Conservation (phyloP, 2,113 vertebrate genomes). For the Prionailurus viverrinus region DNA sequence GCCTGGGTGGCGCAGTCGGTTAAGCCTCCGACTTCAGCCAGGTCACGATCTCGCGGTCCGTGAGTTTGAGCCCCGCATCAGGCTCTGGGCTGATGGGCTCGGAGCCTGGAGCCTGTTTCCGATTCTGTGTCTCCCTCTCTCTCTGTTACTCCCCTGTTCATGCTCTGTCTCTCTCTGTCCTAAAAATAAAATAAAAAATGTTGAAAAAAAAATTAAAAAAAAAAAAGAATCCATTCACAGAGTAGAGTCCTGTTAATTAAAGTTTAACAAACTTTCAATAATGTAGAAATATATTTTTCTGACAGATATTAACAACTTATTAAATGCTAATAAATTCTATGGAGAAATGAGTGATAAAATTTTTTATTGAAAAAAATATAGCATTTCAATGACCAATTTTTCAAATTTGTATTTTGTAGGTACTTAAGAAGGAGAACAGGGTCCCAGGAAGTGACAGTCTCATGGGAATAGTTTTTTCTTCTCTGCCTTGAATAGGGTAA, state of each 20-base stretch:
- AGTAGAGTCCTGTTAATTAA: neutral
- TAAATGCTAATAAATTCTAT: constrained; percentile 17
- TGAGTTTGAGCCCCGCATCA: too few relatives aligned
- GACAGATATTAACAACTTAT: neutral
- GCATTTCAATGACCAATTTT: neutral
- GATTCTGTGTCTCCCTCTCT: too few relatives aligned
- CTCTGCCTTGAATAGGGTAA: neutral
- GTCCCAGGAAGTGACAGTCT: neutral
- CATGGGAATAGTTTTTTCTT: neutral
- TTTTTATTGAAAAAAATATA: neutral
- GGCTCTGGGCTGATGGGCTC: too few relatives aligned
- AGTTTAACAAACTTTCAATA: neutral
- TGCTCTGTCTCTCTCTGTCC: too few relatives aligned
- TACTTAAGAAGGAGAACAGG: neutral
- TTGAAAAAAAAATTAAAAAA: too few relatives aligned
- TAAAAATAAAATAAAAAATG: too few relatives aligned
- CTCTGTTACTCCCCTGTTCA: too few relatives aligned
- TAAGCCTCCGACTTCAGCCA: too few relatives aligned
- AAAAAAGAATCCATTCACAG: neutral
- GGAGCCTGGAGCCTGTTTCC: too few relatives aligned
- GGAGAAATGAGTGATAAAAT: neutral
- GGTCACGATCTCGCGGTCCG: too few relatives aligned
- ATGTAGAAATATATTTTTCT: neutral
- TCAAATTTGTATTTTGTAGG: neutral
- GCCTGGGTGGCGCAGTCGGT: too few relatives aligned